Base-by-base conservation (phyloP, 2,888 invertebrate genomes). In the Sinopyrophorus schimmeli region DNA sequence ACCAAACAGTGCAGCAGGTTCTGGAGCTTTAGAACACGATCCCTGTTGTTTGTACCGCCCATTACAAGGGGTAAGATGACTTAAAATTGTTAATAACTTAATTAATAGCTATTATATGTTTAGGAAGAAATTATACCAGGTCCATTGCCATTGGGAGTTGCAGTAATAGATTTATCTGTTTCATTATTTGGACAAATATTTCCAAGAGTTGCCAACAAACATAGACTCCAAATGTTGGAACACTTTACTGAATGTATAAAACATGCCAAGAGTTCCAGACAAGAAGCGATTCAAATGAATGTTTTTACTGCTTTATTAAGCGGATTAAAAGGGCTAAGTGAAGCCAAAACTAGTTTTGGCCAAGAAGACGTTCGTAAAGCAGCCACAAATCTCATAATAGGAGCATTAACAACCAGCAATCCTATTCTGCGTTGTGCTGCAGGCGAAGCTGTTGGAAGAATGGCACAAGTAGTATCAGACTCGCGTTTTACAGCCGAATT, bases 1-100 rank as follows among this genome's bases (percentile, higher is more conserved):
- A 73, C 90, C 94, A 1, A 89, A 94, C 68, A 94, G 94, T 71
- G 94, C 95, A 3, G 90, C 93, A 39, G 96, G 96, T 2, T 95
- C 96, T 2, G 94, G 96, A 26, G 95, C 98, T 5, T 74, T 99
- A 58, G 98, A 99, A 73, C 97, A 99, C 71, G 98, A 99, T 76
- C 84, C 92, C 2, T 92, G 95, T 68, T 91, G 90, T 64, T 76
- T 99, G 46, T 97, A 92, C 76, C 82, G 88, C 31, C 82, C 84
- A 37, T 72, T 83, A 30, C 72, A 77, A 42, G 73, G 69, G 49
- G 82, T 82, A 74, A 73, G 70, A n/a, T n/a, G n/a, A n/a, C n/a
- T n/a, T n/a, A n/a, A n/a, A n/a, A n/a, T 7, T 24, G 2, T 14
- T 11, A n/a, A 16, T 9, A 16, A 16, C 18, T 1, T 17, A 16